Percentiles rank a stretch among this genome's conserved stretches.
Evolutionary conservation across 2,113 vertebrate genomes (phyloP).

Genomic region (Pheucticus melanocephalus): DNA sequence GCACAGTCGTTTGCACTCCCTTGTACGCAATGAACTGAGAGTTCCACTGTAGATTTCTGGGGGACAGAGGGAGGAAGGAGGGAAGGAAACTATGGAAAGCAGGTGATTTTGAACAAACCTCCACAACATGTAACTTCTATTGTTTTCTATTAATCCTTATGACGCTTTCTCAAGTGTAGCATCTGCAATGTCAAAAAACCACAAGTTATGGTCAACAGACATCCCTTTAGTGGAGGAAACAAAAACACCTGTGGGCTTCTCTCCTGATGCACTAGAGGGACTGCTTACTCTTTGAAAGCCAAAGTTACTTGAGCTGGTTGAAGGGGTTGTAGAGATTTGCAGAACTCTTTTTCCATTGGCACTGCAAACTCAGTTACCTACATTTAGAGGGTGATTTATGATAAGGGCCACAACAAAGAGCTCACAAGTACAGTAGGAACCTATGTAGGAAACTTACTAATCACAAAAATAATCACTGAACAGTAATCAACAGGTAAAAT

Average conservation of each 20-base stretch:
- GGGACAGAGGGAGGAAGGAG: background rate
- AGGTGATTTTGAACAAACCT: background rate
- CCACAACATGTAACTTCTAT: background rate
- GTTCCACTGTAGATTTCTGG: background rate
- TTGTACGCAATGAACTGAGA: rapidly evolving
- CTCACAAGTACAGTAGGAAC: background rate
- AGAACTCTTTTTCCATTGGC: background rate
- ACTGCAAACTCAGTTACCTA: background rate
- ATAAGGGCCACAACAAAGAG: background rate
- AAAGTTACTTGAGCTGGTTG: background rate
- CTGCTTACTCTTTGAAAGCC: background rate
- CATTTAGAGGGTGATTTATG: background rate
- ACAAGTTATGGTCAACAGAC: background rate
- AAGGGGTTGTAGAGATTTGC: background rate
- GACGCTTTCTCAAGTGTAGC: background rate
- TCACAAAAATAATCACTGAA: background rate
- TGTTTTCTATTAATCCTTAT: background rate
- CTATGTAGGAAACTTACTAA: background rate
- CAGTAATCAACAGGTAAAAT: background rate
- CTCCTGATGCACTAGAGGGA: background rate
- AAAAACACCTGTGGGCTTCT: background rate
- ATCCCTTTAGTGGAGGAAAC: background rate
- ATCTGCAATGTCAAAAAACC: background rate
- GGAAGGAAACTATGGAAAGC: background rate
- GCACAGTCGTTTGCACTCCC: rapidly evolving